These are phyloP conservation scores for Siniperca knerii DNA, from an alignment of 2,113 vertebrate species.

Conservation along the genomic window DNA sequence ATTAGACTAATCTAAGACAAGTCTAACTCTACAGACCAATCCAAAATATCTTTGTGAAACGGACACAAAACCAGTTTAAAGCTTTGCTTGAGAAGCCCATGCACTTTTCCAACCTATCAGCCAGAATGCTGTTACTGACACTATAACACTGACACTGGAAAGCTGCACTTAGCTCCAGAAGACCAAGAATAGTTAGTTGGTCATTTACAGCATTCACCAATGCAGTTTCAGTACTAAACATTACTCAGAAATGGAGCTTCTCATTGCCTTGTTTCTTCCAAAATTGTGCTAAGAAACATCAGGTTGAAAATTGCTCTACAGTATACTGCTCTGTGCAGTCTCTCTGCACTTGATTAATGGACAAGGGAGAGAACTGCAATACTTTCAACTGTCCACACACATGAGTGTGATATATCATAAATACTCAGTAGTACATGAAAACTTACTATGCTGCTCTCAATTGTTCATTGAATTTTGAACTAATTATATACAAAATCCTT, in stretches of 20 bases:
- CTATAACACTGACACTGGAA: too few species aligned
- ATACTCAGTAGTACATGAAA: neutral
- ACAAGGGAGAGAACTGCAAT: neutral
- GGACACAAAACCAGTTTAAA: too few species aligned
- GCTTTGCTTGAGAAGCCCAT: too few species aligned
- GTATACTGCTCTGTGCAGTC: neutral
- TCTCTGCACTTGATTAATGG: neutral
- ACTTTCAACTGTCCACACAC: neutral
- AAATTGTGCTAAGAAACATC: neutral
- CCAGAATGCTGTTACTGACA: too few species aligned
- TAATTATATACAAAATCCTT: slow-evolving; percentile 20
- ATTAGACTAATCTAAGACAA: too few species aligned
- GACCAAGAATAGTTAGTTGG: too few species aligned
- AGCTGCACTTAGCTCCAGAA: too few species aligned
- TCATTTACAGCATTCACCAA: too few species aligned
- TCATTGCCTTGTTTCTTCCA: neutral
- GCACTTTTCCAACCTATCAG: too few species aligned
- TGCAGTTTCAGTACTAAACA: neutral
- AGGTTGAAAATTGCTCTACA: neutral
- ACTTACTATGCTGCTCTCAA: neutral
- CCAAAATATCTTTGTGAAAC: too few species aligned
- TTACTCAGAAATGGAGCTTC: neutral
- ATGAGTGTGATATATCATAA: neutral
- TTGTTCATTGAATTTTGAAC: neutral
- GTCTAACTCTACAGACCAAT: too few species aligned